Evolutionary conservation across 2,113 vertebrate species (phyloP), one percentile per base, ranked within the genome.

Genomic region (Nycticorax nycticorax): DNA sequence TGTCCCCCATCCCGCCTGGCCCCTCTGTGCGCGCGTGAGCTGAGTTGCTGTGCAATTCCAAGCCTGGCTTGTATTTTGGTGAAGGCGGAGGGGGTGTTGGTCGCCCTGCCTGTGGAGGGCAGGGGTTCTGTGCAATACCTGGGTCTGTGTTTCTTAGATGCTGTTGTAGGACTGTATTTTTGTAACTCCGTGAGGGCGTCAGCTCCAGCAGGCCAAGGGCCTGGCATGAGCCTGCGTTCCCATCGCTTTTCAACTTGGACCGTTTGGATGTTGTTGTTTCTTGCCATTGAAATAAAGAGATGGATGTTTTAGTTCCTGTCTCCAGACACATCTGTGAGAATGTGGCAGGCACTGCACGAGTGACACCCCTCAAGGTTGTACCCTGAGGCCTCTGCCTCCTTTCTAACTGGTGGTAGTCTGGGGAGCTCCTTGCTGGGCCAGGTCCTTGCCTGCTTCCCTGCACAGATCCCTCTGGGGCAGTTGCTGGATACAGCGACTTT

Each of bases 41-140:
- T 47, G 96, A 96, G 97, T 98, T 97, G 96, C 97, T 97, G 96
- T 97, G 97, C 97, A 97, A 97, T 97, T 98, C 97, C 92, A 83
- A 93, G 93, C 94, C 95, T 92, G 74, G 91, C 94, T 95, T 95
- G 32, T 84, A 75, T 89, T 94, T 91, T 4, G 45, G 82, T 30
- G 2, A 75, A 93, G 75, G 95, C 32, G 30, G 96, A 91, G 92
- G 91, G 89, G 79, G 63, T 76, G 72, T 89, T 94, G 69, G 55
- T 96, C 3, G 0, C 81, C 74, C 67, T 95, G 92, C 88, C 88
- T 2, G 0, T 3, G 6, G 60, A 66, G 75, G 89, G 87, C 85
- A 92, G 85, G 85, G 48, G 18, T 89, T 94, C 93, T 95, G 97
- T 98, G 98, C 97, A 98, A 97, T 97, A 98, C 95, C 96, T 88